Conservation (phyloP, 2,797 vertebrate genomes). For the Apogon hyalosoma region DNA sequence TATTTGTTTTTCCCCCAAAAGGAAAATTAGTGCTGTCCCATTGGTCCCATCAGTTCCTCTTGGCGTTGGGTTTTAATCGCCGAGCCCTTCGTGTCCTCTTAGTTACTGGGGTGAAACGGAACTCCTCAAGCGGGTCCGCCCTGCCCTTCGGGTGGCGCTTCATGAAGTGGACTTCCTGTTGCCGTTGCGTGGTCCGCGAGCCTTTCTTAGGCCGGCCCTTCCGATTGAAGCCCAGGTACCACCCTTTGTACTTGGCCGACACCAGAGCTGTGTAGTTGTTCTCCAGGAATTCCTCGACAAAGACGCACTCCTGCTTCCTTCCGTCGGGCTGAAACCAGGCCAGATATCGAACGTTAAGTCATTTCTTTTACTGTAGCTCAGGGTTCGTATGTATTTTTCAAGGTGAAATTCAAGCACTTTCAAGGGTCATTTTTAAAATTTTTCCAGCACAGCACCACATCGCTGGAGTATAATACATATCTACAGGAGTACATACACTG, state of each 20-base stretch:
- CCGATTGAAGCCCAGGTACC: conserved; percentile 90
- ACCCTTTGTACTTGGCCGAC: conserved; percentile 88
- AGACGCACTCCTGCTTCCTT: conserved; percentile 86
- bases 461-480: too few species aligned
- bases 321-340: conserved; percentile 79
- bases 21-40: conserved; percentile 63
- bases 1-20: conserved; percentile 38
- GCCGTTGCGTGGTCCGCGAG: conserved; percentile 85
- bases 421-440: too few species aligned
- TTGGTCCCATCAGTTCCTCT: conserved; percentile 78
- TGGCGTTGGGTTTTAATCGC: conserved; percentile 82
- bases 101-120: conserved; percentile 87
- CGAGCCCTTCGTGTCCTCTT: conserved; percentile 88
- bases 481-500: too few species aligned
- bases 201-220: conserved; percentile 87
- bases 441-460: too few species aligned
- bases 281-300: conserved; percentile 89
- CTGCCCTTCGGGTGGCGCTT: conserved; percentile 85
- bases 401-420: too few species aligned
- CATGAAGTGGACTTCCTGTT: conserved; percentile 91
- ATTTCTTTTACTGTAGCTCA: not conserved
- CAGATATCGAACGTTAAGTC: conserved; percentile 6
- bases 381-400: not conserved
- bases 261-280: conserved; percentile 90
- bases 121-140: conserved; percentile 82